A percentile compares a stretch with the other conserved stretches of the same genome.
These are phyloP conservation scores for Chionomys nivalis DNA, from an alignment of 2,113 vertebrate genomes.

Conservation along the genomic window DNA sequence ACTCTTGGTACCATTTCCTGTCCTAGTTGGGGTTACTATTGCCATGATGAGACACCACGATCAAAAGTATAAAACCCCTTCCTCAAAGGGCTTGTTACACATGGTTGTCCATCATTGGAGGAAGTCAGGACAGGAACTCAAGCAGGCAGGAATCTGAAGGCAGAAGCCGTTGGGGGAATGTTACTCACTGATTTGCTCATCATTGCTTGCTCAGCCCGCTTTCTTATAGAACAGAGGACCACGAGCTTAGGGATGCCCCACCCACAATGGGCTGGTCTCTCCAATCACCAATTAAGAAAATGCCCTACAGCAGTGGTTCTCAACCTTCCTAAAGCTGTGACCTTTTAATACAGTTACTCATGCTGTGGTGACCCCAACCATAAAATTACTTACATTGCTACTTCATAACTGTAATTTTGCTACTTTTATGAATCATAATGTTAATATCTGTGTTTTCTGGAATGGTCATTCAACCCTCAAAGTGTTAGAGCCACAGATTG, in stretches of 20 bases:
- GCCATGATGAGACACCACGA: background rate
- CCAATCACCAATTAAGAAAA: background rate
- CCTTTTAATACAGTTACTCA: background rate
- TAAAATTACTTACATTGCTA: background rate
- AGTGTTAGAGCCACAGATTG: background rate
- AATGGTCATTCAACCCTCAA: background rate
- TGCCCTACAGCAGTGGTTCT: background rate
- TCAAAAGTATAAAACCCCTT: background rate
- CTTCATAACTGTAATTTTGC: background rate
- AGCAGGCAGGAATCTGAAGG: background rate
- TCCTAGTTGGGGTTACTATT: background rate
- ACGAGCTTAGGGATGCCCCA: background rate
- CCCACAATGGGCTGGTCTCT: background rate
- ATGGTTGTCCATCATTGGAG: background rate
- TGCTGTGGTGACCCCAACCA: background rate
- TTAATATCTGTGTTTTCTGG: background rate
- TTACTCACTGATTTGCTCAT: background rate
- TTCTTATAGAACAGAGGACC: background rate
- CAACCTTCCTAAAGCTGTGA: background rate
- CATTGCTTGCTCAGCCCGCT: background rate
- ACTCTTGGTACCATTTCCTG: background rate
- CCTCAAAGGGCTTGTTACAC: background rate
- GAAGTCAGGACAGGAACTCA: background rate
- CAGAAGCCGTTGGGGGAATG: background rate
- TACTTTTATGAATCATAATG: background rate